phyloP scores from a whole-genome alignment of 2,888 invertebrate species.

The Synergus umbraculus region DNA sequence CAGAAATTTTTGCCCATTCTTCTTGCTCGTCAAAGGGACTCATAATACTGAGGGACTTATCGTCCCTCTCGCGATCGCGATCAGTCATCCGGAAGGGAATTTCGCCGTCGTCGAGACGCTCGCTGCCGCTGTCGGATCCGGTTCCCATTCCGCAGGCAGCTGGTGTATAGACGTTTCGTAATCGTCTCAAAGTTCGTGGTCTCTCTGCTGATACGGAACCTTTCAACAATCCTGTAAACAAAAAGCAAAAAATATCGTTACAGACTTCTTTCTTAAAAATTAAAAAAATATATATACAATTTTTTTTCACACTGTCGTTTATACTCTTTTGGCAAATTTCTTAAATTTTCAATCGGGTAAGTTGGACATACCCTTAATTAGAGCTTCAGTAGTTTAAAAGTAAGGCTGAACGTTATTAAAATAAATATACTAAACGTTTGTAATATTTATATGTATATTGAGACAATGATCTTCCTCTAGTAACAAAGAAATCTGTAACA shows the following conservation, averaged over 20 bases:
- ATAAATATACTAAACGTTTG: not conserved
- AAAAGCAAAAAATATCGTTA: not conserved
- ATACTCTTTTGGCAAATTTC: too few relatives aligned
- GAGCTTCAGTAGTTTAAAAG: not conserved
- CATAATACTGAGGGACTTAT: conserved; percentile 82
- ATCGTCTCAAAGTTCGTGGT: conserved; percentile 86
- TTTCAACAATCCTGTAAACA: conserved; percentile 86
- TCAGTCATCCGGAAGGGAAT: conserved; percentile 70
- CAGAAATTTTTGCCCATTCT: conserved; percentile 97
- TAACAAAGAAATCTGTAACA: conserved; percentile 7
- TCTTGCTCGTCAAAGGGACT: conserved; percentile 96
- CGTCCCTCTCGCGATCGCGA: conserved; percentile 74
- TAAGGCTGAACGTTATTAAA: not conserved
- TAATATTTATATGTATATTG: not conserved
- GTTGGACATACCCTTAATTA: not conserved
- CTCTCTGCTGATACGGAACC: conserved; percentile 87
- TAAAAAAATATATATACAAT: too few relatives aligned
- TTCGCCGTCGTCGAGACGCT: conserved; percentile 73
- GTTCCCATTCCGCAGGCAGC: conserved; percentile 73
- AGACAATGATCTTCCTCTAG: not conserved
- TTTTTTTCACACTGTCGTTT: too few relatives aligned
- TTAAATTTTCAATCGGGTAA: too few relatives aligned
- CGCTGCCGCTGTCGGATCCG: conserved; percentile 76
- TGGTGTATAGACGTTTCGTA: conserved; percentile 85
- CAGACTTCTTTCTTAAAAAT: not conserved